Percentiles rank a stretch among this genome's conserved stretches.
Evolutionary conservation across 2,888 invertebrate genomes (phyloP).

Genomic region (Tiliacea citrago): DNA sequence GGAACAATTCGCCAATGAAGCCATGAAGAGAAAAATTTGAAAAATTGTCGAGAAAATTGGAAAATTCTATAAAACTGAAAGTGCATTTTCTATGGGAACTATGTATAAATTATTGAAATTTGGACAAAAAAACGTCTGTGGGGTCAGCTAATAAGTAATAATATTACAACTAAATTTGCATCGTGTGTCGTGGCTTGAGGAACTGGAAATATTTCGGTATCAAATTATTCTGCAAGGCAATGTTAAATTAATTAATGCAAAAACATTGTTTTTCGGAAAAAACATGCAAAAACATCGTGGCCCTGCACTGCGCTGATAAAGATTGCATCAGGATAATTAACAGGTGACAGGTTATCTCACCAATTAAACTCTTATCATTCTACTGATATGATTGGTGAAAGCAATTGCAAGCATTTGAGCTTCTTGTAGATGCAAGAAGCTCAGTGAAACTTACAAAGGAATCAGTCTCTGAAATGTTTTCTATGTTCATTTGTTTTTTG

Average conservation of each 20-base stretch:
- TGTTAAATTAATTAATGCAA: too few relatives aligned
- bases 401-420: background rate
- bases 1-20: too few relatives aligned
- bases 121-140: too few relatives aligned
- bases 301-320: conserved; percentile 19
- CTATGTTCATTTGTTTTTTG: conserved; percentile 4
- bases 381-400: conserved; percentile 3
- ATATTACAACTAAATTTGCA: too few relatives aligned
- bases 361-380: conserved; percentile 33
- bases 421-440: too few relatives aligned
- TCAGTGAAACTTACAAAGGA: background rate
- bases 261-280: background rate
- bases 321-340: conserved; percentile 18
- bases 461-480: background rate
- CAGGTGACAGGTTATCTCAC: conserved; percentile 45
- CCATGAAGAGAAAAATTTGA: too few relatives aligned
- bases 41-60: too few relatives aligned
- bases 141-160: too few relatives aligned
- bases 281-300: conserved; percentile 26
- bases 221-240: background rate
- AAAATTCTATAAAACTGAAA: too few relatives aligned
- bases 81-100: too few relatives aligned
- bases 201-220: background rate
- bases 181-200: too few relatives aligned
- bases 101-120: too few relatives aligned